Evolutionary conservation across 2,797 vertebrate genomes (phyloP).

Genomic region (Gymnoscopelus microlampas): DNA sequence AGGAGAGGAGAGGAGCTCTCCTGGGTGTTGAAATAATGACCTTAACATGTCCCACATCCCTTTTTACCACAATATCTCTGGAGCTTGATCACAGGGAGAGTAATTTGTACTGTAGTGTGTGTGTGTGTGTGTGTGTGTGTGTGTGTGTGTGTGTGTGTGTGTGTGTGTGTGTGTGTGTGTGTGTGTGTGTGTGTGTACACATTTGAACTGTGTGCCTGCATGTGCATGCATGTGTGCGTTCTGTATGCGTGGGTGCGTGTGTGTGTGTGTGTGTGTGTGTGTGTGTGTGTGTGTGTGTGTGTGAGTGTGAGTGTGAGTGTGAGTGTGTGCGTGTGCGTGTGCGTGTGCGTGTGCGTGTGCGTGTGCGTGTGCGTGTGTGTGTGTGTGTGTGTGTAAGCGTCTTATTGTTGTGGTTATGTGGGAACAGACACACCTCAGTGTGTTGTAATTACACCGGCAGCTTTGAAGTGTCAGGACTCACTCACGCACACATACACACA

Average conservation of each 20-base stretch:
- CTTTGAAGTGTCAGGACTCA: constrained; percentile 75
- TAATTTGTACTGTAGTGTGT: constrained; percentile 77
- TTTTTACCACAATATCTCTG: constrained; percentile 74
- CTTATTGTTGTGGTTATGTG: constrained; percentile 72
- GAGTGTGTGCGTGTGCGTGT: not conserved
- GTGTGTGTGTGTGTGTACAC: not conserved
- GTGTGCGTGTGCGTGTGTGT: not conserved
- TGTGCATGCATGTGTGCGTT: not conserved
- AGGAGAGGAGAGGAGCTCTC: constrained; percentile 53
- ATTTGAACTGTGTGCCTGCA: not conserved
- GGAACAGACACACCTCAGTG: constrained; percentile 80
- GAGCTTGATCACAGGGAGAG: constrained; percentile 73
- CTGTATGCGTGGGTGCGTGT: constrained; percentile 11
- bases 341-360: constrained; percentile 1
- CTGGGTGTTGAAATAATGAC: constrained; percentile 71
- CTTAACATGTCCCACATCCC: constrained; percentile 73
- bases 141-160: constrained; percentile 13
- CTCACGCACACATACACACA: not conserved
- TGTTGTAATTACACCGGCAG: constrained; percentile 79
- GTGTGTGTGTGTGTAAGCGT: constrained; percentile 19
- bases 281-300: constrained; percentile 10
- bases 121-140: constrained; percentile 34
- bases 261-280: constrained; percentile 24
- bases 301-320: constrained; percentile 6
- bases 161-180: constrained; percentile 8